Evolutionary conservation across 2,888 invertebrate species (phyloP).

Genomic region (Sialis fuliginosa): DNA sequence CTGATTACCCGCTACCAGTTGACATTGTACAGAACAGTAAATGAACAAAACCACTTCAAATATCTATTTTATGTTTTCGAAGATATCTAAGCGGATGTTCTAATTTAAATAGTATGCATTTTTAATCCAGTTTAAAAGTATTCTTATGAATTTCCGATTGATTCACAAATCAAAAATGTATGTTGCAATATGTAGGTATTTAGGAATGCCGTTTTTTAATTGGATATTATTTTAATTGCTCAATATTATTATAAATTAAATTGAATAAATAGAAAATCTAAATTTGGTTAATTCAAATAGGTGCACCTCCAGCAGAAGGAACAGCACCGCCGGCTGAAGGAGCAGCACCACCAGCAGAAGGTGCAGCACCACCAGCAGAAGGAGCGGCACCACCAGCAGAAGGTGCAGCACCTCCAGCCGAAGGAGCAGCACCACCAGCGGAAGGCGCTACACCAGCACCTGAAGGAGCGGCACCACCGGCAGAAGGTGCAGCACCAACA

Average conservation of each 20-base stretch:
- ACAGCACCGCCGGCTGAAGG: constrained; percentile 20
- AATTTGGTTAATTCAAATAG: constrained; percentile 7
- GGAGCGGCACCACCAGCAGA: constrained; percentile 12
- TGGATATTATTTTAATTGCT: constrained; percentile 7
- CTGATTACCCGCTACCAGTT: too few relatives aligned
- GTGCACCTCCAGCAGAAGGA: constrained; percentile 17
- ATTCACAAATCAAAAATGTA: too few relatives aligned
- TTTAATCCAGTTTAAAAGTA: too few relatives aligned
- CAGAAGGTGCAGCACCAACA: constrained; percentile 11
- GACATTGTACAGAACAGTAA: too few relatives aligned
- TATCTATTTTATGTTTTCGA: too few relatives aligned
- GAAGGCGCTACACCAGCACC: constrained; percentile 17
- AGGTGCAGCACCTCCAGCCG: constrained; percentile 10
- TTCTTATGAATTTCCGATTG: too few relatives aligned
- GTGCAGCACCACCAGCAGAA: constrained; percentile 20
- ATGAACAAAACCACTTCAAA: too few relatives aligned
- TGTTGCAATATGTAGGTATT: too few relatives aligned
- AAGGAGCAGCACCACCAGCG: constrained; percentile 15
- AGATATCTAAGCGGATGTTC: too few relatives aligned
- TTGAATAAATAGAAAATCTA: too few relatives aligned
- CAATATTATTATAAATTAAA: constrained; percentile 1
- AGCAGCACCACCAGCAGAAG: constrained; percentile 17
- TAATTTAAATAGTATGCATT: too few relatives aligned
- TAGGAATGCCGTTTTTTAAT: background rate
- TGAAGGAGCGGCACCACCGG: constrained; percentile 19